Evolutionary conservation across 2,797 vertebrate species (phyloP).

Genomic region (Epinephelus coioides): DNA sequence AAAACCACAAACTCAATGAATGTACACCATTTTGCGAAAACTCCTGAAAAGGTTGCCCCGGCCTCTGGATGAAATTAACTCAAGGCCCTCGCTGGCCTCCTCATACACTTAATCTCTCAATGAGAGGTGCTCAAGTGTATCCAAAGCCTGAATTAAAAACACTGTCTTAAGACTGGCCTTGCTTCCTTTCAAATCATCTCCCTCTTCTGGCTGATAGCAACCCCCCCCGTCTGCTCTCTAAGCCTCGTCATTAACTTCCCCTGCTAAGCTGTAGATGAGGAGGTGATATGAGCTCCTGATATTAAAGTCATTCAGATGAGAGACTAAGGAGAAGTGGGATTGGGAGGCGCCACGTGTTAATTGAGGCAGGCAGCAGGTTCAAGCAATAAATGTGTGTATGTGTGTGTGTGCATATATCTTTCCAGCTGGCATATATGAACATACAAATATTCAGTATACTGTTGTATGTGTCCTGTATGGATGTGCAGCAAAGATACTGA

Average conservation of each 20-base stretch:
- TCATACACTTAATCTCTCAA: slow-evolving; percentile 83
- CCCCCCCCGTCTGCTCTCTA: slow-evolving; percentile 65
- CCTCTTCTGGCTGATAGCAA: slow-evolving; percentile 79
- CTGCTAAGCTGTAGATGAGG: slow-evolving; percentile 80
- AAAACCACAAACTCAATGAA: slow-evolving; percentile 43
- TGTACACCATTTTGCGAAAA: slow-evolving; percentile 47
- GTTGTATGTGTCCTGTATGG: not conserved
- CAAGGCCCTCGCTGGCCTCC: slow-evolving; percentile 76
- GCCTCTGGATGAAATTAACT: slow-evolving; percentile 80
- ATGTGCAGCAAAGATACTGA: not conserved
- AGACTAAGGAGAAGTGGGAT: slow-evolving; percentile 69
- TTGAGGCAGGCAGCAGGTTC: slow-evolving; percentile 70
- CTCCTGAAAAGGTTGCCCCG: slow-evolving; percentile 59
- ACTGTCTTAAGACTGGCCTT: slow-evolving; percentile 71
- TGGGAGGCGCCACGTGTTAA: slow-evolving; percentile 72
- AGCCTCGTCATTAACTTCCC: slow-evolving; percentile 86
- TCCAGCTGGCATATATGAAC: slow-evolving; percentile 15
- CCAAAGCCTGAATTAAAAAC: slow-evolving; percentile 86
- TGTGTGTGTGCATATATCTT: not conserved
- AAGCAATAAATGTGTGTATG: slow-evolving; percentile 8
- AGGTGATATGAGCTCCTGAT: slow-evolving; percentile 80
- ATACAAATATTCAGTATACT: not conserved
- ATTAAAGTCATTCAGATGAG: slow-evolving; percentile 83
- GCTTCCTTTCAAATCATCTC: slow-evolving; percentile 81
- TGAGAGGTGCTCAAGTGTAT: slow-evolving; percentile 85